Percentiles rank a stretch among this genome's conserved stretches.
phyloP scores from a whole-genome alignment of 2,797 vertebrate species.

The Macrochelys suwanniensis region DNA sequence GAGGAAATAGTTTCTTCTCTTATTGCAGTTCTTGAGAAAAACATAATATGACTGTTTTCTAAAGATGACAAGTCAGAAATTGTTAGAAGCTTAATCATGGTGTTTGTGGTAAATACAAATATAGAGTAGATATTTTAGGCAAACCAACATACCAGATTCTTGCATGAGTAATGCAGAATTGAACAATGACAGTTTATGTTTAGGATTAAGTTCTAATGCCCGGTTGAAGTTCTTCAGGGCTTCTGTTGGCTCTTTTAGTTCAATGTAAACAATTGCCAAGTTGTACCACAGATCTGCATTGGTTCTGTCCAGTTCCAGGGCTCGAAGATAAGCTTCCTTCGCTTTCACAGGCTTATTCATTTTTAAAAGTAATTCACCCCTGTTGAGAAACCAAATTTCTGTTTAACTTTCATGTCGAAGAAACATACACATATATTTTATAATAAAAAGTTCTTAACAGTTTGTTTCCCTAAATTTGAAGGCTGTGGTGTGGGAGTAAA shows the following conservation, averaged over 20 bases:
- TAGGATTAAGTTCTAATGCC: conserved; percentile 92
- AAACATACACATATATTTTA: not conserved
- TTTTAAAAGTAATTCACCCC: conserved; percentile 96
- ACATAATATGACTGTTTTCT: not conserved
- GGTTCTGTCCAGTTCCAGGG: conserved; percentile 91
- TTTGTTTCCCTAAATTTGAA: not conserved
- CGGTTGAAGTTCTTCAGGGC: conserved; percentile 96
- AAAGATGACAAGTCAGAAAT: not conserved
- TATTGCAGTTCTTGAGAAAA: not conserved
- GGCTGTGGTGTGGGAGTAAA: not conserved
- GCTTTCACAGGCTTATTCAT: conserved; percentile 98
- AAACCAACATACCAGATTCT: conserved; percentile 91
- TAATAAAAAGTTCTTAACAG: not conserved
- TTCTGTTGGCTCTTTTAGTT: conserved; percentile 95
- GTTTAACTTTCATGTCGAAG: conserved; percentile 9
- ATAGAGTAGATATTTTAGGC: not conserved
- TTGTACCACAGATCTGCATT: conserved; percentile 99
- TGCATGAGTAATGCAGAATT: conserved; percentile 98
- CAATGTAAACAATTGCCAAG: conserved; percentile 97
- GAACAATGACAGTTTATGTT: conserved; percentile 94
- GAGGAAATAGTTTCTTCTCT: not conserved
- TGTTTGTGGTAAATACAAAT: not conserved
- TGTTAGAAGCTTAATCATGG: not conserved
- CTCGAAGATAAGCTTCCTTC: conserved; percentile 94
- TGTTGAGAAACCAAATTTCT: conserved; percentile 76